phyloP scores from a whole-genome alignment of 2,113 vertebrate species.

The Symphodus melops region DNA sequence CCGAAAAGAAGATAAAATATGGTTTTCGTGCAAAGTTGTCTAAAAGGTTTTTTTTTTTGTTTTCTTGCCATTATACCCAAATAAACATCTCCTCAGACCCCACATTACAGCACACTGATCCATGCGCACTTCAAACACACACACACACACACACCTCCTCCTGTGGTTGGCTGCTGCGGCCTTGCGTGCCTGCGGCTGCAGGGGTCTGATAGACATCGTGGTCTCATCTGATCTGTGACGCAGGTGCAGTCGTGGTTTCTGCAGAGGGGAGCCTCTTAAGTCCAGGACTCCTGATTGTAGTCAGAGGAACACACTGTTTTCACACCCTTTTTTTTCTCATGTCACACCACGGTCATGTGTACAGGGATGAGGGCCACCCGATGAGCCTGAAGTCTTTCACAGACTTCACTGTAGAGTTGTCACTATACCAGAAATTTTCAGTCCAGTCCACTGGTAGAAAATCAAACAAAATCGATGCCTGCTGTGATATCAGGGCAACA shows the following conservation, averaged over 20 bases:
- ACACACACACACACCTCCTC: conserved; percentile 42
- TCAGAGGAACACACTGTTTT: conserved; percentile 49
- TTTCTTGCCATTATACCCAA: background rate
- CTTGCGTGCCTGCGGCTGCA: conserved; percentile 56
- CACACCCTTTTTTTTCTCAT: conserved; percentile 38
- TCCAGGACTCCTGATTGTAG: conserved; percentile 42
- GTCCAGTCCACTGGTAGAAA: no score
- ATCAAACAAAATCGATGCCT: no score
- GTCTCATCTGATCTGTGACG: conserved; percentile 46
- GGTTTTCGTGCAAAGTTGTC: background rate
- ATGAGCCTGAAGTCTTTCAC: background rate
- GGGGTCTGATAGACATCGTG: conserved; percentile 62
- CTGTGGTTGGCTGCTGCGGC: conserved; percentile 46
- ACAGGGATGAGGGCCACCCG: background rate
- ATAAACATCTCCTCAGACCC: background rate
- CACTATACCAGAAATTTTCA: no score
- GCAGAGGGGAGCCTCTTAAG: conserved; percentile 41
- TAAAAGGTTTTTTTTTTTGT: background rate
- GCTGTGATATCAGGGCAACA: no score
- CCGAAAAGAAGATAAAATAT: background rate
- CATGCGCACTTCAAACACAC: conserved; percentile 37
- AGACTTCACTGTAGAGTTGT: background rate
- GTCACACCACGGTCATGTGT: conserved; percentile 10
- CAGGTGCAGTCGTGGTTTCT: conserved; percentile 54
- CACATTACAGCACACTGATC: conserved; percentile 26